Percentiles rank a stretch among this genome's conserved stretches.
These are phyloP conservation scores for Amphiprion percula DNA, from an alignment of 2,113 vertebrate species.

Conservation along the genomic window DNA sequence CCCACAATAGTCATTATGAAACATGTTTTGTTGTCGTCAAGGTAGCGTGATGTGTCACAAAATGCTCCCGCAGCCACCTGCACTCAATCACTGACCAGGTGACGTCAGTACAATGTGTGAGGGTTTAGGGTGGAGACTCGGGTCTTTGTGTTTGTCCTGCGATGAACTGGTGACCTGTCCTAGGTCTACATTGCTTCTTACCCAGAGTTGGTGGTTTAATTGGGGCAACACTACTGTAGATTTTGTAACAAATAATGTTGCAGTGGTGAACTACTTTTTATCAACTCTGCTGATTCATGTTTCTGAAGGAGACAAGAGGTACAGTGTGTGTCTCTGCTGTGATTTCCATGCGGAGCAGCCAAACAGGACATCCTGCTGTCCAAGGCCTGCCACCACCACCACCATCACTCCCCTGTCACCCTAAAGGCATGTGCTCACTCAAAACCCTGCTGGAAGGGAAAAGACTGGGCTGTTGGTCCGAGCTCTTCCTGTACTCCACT, in stretches of 20 bases:
- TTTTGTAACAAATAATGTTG: not conserved
- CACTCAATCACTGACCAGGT: no score
- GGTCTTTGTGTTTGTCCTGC: no score
- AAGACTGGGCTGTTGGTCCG: conserved; percentile 22
- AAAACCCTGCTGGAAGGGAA: conserved; percentile 11
- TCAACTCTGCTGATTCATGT: conserved; percentile 30
- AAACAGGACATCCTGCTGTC: conserved; percentile 87
- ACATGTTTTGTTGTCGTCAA: no score
- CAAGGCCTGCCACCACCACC: conserved; percentile 68
- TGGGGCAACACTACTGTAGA: no score
- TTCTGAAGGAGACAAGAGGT: not conserved
- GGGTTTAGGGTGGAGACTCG: no score
- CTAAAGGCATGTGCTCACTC: conserved; percentile 26
- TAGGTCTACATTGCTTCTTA: no score
- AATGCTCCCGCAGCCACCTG: no score
- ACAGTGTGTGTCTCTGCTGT: conserved; percentile 11
- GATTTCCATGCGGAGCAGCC: conserved; percentile 81
- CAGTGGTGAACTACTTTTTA: not conserved
- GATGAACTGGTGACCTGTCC: no score
- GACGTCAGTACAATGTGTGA: no score
- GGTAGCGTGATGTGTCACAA: no score
- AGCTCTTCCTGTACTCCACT: conserved; percentile 28
- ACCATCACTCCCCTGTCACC: conserved; percentile 50
- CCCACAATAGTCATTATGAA: no score
- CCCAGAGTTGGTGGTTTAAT: no score